Evolutionary conservation across 2,113 vertebrate species (phyloP), one percentile per base, ranked within the genome.

Genomic region (Phylloscopus whistleri): DNA sequence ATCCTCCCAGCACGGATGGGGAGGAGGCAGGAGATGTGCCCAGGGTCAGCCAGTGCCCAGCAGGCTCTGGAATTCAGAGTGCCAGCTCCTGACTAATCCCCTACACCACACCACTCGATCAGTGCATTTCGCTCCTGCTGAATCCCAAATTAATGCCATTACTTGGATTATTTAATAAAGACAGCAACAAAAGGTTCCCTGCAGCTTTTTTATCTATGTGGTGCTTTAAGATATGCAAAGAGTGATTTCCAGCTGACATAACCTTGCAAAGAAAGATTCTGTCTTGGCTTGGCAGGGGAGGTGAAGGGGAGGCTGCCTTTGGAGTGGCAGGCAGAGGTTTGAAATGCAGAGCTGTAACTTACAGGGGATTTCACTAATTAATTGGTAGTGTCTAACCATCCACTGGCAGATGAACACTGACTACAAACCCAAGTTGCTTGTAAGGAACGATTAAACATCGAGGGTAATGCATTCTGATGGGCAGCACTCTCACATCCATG

Each of bases 291-390:
- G 92, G 85, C 73, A 92, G 68, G 48, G 76, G 74, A 87, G 60
- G 83, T 26, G 64, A 55, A 52, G 84, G 62, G 92, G 83, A 94
- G 58, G 83, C 80, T 95, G 90, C 64, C 74, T 91, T 94, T 83
- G 46, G 67, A 85, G 56, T 80, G 4, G 1, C 74, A 83, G 28
- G 74, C 70, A 70, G 89, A 79, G 84, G 76, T 66, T 49, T 56
- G 83, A 69, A 91, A 84, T 64, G 89, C 86, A 74, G 93, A 90
- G 81, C 77, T 73, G 58, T 82, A 87, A 87, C 62, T 92, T 95
- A 95, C 3, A 1, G 69, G 68, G 92, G 88, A 96, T 93, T 95
- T 95, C 95, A 84, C 93, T 96, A 93, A 97, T 95, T 97, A 95
- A 95, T 96, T 85, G 78, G 84, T 88, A 76, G 85, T 43, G 92